Percentiles rank a stretch among this genome's conserved stretches.
phyloP scores from a whole-genome alignment of 1,140 invertebrate species.

The Sipha flava region DNA sequence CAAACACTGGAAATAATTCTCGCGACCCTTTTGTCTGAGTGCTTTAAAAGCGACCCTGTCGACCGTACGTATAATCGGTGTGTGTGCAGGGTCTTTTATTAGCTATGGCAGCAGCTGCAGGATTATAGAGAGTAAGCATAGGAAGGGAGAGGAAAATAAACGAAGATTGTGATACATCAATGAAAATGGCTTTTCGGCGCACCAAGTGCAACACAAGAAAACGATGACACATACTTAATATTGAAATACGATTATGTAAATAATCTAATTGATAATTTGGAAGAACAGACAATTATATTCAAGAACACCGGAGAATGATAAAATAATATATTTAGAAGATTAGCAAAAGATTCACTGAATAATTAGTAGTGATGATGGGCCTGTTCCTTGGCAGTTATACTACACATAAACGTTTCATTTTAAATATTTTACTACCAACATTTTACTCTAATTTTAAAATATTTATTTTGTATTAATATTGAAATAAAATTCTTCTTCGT shows the following conservation, averaged over 20 bases:
- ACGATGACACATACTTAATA: too few relatives aligned
- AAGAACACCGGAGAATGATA: background rate
- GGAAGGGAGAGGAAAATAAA: too few relatives aligned
- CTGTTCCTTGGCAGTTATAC: background rate
- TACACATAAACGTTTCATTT: background rate
- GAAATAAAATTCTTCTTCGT: background rate
- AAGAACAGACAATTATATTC: background rate
- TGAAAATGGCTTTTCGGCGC: too few relatives aligned
- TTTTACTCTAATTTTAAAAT: background rate
- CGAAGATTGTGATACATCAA: too few relatives aligned
- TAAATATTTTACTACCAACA: background rate
- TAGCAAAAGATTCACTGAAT: background rate
- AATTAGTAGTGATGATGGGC: background rate
- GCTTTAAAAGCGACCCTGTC: too few relatives aligned
- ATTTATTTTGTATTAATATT: background rate
- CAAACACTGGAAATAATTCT: too few relatives aligned
- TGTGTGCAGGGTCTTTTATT: too few relatives aligned
- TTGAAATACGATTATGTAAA: background rate
- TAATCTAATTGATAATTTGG: background rate
- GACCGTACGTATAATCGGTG: too few relatives aligned
- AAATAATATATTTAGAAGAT: background rate
- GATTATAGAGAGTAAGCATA: too few relatives aligned
- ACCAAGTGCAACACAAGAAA: too few relatives aligned
- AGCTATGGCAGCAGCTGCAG: too few relatives aligned
- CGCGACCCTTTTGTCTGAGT: too few relatives aligned